These are phyloP conservation scores for Mylabris phalerata DNA, from an alignment of 1,140 invertebrate genomes.

Conservation along the genomic window DNA sequence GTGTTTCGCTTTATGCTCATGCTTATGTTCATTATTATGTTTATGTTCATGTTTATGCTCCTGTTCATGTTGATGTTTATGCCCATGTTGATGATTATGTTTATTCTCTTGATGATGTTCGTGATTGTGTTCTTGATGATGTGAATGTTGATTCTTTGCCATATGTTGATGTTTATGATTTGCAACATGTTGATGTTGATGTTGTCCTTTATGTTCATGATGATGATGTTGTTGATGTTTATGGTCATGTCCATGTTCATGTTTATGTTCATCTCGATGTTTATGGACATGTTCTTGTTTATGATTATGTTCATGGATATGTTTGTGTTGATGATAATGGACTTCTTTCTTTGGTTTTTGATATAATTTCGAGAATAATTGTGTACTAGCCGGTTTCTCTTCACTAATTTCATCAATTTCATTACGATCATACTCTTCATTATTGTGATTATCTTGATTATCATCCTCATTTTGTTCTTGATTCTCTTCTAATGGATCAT, in stretches of 20 bases:
- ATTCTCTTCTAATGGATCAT: background rate
- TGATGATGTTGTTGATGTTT: slow-evolving; percentile 14
- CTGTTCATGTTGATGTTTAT: slow-evolving; percentile 17
- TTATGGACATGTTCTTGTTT: slow-evolving; percentile 26
- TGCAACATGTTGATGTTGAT: slow-evolving; percentile 3
- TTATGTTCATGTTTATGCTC: slow-evolving; percentile 18
- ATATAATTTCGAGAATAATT: background rate
- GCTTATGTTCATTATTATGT: slow-evolving; percentile 18
- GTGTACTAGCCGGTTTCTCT: background rate
- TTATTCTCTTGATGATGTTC: slow-evolving; percentile 21
- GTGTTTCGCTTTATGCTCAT: slow-evolving; percentile 16
- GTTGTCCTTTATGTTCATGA: slow-evolving; percentile 6
- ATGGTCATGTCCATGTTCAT: slow-evolving; percentile 15
- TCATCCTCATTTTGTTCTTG: background rate
- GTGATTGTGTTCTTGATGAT: slow-evolving; percentile 18
- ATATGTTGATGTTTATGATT: slow-evolving; percentile 18
- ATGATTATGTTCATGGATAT: slow-evolving; percentile 24
- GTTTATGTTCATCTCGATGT: slow-evolving; percentile 21
- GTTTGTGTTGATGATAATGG: slow-evolving; percentile 23
- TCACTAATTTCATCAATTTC: background rate
- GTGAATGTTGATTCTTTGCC: background rate
- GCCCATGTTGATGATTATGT: slow-evolving; percentile 13
- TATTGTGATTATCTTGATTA: background rate
- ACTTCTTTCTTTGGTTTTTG: slow-evolving; percentile 13
- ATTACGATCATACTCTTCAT: background rate